Percentiles rank a stretch among this genome's conserved stretches.
Evolutionary conservation across 2,888 invertebrate genomes (phyloP).

Genomic region (Cryptus viduatorius): DNA sequence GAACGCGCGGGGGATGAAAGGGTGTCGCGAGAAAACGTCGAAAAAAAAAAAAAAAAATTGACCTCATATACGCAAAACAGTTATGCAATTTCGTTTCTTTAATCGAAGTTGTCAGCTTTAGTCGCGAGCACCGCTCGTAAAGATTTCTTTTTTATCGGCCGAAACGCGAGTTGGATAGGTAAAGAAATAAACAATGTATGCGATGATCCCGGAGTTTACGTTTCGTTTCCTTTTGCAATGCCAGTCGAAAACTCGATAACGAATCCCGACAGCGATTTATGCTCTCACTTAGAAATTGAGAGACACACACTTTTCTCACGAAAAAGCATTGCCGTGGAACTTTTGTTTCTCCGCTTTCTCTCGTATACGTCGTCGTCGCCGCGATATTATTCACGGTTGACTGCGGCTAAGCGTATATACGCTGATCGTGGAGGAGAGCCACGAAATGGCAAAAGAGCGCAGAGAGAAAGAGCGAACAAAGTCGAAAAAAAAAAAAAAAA

Average conservation of each 20-base stretch:
- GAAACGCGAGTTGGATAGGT: background rate
- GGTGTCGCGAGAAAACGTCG: background rate
- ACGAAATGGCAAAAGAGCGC: conserved; percentile 15
- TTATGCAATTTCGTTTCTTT: conserved; percentile 12
- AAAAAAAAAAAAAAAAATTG: background rate
- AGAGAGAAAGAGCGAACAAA: conserved; percentile 21
- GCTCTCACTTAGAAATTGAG: conserved; percentile 69
- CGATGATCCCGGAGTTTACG: background rate
- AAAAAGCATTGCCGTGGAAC: conserved; percentile 43
- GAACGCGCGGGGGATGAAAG: conserved; percentile 2
- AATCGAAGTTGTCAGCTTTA: background rate
- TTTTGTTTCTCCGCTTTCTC: conserved; percentile 61
- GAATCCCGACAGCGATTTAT: conserved; percentile 66
- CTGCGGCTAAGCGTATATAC: conserved; percentile 28
- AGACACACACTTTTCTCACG: conserved; percentile 39
- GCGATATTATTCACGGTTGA: conserved; percentile 68
- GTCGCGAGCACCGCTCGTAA: background rate
- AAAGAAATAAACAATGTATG: background rate
- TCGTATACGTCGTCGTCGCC: conserved; percentile 45
- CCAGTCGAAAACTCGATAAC: conserved; percentile 44
- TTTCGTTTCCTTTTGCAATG: background rate
- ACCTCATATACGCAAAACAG: conserved; percentile 17
- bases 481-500: conserved; percentile 4
- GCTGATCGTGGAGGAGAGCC: conserved; percentile 27
- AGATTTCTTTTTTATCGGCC: background rate